These are phyloP conservation scores for Myotis findleyi DNA, from an alignment of 2,797 vertebrate species.

Conservation along the genomic window DNA sequence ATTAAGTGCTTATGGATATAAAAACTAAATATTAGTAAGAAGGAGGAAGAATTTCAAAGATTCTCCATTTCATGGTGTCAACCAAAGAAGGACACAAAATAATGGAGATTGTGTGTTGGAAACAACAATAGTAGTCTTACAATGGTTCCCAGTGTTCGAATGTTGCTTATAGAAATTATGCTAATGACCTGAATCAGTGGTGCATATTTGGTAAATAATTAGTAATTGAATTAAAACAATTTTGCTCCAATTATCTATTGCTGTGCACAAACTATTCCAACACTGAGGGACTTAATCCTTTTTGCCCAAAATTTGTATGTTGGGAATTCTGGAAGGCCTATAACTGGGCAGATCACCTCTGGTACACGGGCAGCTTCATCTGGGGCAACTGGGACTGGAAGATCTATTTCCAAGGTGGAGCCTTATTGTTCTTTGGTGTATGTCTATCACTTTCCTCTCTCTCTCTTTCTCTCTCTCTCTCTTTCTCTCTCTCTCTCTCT, in stretches of 20 bases:
- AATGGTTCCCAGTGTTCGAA: fast-evolving
- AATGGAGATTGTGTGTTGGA: fast-evolving
- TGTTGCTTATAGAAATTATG: neutral
- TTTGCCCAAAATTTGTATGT: neutral
- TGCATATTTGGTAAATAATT: fast-evolving
- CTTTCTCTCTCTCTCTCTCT: neutral
- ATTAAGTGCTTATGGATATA: slow-evolving; percentile 48
- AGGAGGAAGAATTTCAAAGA: neutral
- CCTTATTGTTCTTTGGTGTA: neutral
- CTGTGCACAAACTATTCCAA: neutral
- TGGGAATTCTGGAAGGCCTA: neutral
- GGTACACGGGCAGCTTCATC: neutral
- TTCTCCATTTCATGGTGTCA: neutral
- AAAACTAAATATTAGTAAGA: slow-evolving; percentile 52
- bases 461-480: neutral
- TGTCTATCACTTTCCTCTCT: neutral
- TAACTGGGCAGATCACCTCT: neutral
- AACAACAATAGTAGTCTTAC: fast-evolving
- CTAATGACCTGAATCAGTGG: neutral
- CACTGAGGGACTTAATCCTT: neutral
- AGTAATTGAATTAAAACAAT: neutral
- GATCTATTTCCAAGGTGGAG: fast-evolving
- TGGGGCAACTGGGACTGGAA: neutral
- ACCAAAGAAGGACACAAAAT: neutral
- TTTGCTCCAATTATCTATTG: neutral